Evolutionary conservation across 2,888 invertebrate species (phyloP).

Genomic region (Dicyrtomina minuta): DNA sequence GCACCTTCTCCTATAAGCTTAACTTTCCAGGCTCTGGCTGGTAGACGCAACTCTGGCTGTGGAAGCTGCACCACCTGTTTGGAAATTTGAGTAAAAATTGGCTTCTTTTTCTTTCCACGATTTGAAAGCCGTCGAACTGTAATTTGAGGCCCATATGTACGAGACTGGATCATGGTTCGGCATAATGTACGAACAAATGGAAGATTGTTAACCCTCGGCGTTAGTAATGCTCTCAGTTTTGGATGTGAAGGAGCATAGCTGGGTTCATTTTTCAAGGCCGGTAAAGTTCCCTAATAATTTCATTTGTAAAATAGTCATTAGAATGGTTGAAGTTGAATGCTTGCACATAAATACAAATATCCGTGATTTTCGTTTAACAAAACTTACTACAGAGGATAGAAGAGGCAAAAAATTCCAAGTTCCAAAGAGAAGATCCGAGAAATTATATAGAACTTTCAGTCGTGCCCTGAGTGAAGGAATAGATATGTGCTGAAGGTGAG

Average conservation of each 20-base stretch:
- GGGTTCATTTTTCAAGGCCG: slow-evolving; percentile 56
- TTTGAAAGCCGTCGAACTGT: slow-evolving; percentile 65
- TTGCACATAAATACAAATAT: not conserved
- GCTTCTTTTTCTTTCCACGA: slow-evolving; percentile 62
- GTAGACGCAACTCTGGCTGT: slow-evolving; percentile 63
- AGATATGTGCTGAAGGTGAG: slow-evolving; percentile 60
- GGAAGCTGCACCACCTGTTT: slow-evolving; percentile 65
- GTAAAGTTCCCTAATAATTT: slow-evolving; percentile 55
- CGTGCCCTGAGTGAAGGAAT: slow-evolving; percentile 61
- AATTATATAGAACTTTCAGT: slow-evolving; percentile 63
- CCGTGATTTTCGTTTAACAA: too few relatives aligned
- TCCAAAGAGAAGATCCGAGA: slow-evolving; percentile 65
- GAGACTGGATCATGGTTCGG: slow-evolving; percentile 68
- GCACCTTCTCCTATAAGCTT: slow-evolving; percentile 68
- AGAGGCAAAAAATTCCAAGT: slow-evolving; percentile 63
- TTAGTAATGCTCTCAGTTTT: slow-evolving; percentile 61
- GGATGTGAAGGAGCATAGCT: slow-evolving; percentile 56
- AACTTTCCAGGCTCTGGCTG: slow-evolving; percentile 69
- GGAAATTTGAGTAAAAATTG: slow-evolving; percentile 66
- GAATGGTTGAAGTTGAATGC: not conserved
- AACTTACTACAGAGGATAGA: slow-evolving; percentile 56
- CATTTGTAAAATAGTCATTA: not conserved
- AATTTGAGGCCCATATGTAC: slow-evolving; percentile 68
- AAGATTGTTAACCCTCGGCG: slow-evolving; percentile 65
- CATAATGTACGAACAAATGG: slow-evolving; percentile 66